Evolutionary conservation across 2,113 vertebrate species (phyloP), one percentile per base, ranked within the genome.

Genomic region (Hylia prasina): DNA sequence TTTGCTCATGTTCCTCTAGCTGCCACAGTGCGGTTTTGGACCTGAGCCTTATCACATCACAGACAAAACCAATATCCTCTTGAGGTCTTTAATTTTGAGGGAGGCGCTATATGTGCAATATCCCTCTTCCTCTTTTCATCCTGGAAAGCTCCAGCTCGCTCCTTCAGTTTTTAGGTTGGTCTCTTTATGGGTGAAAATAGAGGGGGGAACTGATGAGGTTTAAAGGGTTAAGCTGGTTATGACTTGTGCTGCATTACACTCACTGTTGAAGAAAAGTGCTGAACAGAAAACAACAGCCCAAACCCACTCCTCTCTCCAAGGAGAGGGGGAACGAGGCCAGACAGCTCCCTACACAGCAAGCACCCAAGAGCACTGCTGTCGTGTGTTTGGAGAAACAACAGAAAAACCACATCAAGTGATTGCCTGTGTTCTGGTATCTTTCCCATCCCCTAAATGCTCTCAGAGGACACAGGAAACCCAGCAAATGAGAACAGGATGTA

Each of bases 261-360:
- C 11, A 27, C 12, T 33, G 31, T 18, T 57, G n/a, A 61, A 87
- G 30, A 72, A 16, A 31, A 64, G 3, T 8, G 15, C 15, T 20
- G 12, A 82, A 47, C 0, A 86, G 18, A 18, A 40, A 63, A 23
- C 9, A 39, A n/a, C 64, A 6, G 27, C 48, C 35, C 33, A 83
- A 44, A 54, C 6, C 18, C 15, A 33, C 25, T 9, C 15, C 2
- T 53, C 35, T 84, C 61, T 68, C 40, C 23, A 72, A 18, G 30
- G 19, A 25, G 13, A 72, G 24, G 14, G 72, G 13, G 13, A n/a
- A 3, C 0, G 3, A 90, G 27, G 24, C 13, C 0, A 1, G 22
- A 42, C 10, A 73, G 15, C 56, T 66, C 64, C n/a, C 50, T 57
- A 17, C 9, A 6, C 4, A 18, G 7, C 33, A 33, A 39, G 21